Evolutionary conservation across 2,113 vertebrate species (phyloP), one percentile per base, ranked within the genome.

Genomic region (Progne subis): DNA sequence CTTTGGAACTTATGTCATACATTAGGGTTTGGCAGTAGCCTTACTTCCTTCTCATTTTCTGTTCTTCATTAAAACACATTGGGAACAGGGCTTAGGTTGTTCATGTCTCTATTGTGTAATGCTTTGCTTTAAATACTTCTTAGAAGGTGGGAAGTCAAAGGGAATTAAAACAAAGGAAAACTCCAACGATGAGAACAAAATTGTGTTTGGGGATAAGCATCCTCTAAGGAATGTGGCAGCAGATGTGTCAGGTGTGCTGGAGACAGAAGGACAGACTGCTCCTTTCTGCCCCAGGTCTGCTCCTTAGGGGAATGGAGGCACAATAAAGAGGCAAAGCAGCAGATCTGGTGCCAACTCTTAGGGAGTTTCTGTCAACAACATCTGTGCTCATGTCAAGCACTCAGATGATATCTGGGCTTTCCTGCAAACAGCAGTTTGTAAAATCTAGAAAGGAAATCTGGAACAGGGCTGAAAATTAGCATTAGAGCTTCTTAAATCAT

Each of bases 61-160:
- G 97, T 94, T 97, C 91, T 92, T 97, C 87, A 97, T 98, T 98
- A 98, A 83, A 82, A 86, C 90, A 86, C 69, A 86, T 88, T 90
- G 93, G 95, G 93, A 96, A 74, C 86, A 87, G 92, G 53, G 69
- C 69, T 94, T 56, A 52, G 76, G 94, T 87, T 87, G 91, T 55
- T 92, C 85, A 31, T 60, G 71, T 82, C 59, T 87, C 85, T 56
- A 13, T 39, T 59, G 95, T 12, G 13, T 64, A 93, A 84, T 57
- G 64, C 77, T 59, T 71, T 52, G 85, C 74, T 82, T 91, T 82
- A 95, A 96, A 92, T 19, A 53, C 78, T 95, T 88, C 80, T 96
- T 88, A 95, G 86, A 92, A 95, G 92, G 86, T 87, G 46, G 49
- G 64, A 83, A 81, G 25, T 32, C 94, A 92, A 68, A 85, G 52